Conservation (phyloP, 2,113 vertebrate genomes). For the Mystacornis crossleyi region DNA sequence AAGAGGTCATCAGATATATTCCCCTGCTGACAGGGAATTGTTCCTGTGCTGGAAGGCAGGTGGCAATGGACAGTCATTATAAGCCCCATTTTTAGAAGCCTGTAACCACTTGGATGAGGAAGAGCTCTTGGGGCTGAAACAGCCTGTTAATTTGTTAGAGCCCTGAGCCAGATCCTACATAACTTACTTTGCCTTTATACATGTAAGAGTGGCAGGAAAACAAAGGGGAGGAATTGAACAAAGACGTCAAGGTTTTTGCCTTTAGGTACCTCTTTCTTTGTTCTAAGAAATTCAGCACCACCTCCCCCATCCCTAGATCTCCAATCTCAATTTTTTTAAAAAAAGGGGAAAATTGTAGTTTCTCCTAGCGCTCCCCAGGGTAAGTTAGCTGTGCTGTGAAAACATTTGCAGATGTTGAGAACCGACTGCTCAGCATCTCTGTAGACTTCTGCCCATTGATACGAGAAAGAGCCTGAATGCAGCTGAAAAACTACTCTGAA, state of each 20-base stretch:
- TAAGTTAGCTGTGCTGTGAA: not conserved
- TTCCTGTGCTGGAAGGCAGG: not conserved
- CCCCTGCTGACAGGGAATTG: not conserved
- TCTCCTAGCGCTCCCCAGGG: conserved; percentile 6
- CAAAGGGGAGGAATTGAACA: not conserved
- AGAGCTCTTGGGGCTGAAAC: not conserved
- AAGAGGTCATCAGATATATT: not conserved
- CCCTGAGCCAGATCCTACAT: not conserved
- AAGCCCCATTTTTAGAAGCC: not conserved
- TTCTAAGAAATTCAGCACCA: not conserved
- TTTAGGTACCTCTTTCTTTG: not conserved
- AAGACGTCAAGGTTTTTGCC: not conserved
- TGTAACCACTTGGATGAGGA: not conserved
- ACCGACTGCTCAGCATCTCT: not conserved
- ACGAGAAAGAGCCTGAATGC: not conserved
- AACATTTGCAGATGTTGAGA: conserved; percentile 46
- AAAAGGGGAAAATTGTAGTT: not conserved
- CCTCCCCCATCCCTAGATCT: not conserved
- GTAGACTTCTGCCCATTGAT: not conserved
- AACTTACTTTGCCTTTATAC: not conserved
- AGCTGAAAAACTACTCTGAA: not conserved
- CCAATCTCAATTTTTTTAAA: not conserved
- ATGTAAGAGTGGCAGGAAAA: not conserved
- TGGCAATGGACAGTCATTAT: not conserved
- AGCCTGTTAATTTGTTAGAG: not conserved